A percentile compares a stretch with the other conserved stretches of the same genome.
Conservation (phyloP, 1,140 invertebrate genomes). For the Nasonia giraulti region DNA sequence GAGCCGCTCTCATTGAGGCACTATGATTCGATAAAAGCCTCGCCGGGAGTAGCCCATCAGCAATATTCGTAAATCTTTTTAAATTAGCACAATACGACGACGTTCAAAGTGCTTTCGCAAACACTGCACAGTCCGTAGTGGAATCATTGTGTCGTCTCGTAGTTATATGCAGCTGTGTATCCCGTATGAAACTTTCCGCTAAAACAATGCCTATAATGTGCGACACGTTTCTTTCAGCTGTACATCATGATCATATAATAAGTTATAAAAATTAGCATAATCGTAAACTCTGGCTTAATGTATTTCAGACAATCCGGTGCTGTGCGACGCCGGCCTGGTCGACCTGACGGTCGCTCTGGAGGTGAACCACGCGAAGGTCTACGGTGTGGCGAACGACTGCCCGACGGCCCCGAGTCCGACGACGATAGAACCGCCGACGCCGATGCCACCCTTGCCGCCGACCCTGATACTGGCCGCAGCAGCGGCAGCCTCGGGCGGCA, state of each 20-base stretch:
- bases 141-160: slow-evolving; percentile 26
- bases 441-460: slow-evolving; percentile 64
- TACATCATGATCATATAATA: no score
- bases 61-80: slow-evolving; percentile 47
- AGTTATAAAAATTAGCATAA: background rate
- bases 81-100: slow-evolving; percentile 46
- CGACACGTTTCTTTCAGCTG: background rate
- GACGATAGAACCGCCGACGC: slow-evolving; percentile 56
- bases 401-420: slow-evolving; percentile 62
- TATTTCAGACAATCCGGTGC: slow-evolving; percentile 82
- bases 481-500: slow-evolving; percentile 66
- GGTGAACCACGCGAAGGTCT: slow-evolving; percentile 81
- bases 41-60: background rate
- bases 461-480: slow-evolving; percentile 65
- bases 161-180: background rate
- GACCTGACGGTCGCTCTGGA: slow-evolving; percentile 81
- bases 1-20: slow-evolving; percentile 47
- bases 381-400: slow-evolving; percentile 75
- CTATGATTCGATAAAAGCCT: slow-evolving; percentile 50
- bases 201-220: no score
- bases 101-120: slow-evolving; percentile 39
- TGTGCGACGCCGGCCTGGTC: slow-evolving; percentile 81
- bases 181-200: background rate
- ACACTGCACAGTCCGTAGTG: slow-evolving; percentile 22
- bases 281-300: background rate